Evolutionary conservation across 2,113 vertebrate genomes (phyloP).

Genomic region (Talpa occidentalis): DNA sequence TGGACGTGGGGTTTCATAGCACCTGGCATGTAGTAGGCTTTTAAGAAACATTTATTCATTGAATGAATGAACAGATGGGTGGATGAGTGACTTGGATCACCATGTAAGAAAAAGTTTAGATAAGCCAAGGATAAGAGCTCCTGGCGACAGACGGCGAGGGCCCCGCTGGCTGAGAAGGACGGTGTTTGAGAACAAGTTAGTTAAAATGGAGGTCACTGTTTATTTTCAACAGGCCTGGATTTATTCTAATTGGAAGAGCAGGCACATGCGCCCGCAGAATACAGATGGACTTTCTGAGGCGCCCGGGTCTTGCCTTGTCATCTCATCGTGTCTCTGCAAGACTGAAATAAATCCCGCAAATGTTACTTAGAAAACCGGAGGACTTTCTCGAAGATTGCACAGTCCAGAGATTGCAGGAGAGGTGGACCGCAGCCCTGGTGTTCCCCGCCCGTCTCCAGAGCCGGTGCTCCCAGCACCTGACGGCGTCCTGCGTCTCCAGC

Average conservation of each 20-base stretch:
- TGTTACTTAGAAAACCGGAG: neutral
- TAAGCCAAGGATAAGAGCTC: neutral
- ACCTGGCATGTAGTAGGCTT: neutral
- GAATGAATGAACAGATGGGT: neutral
- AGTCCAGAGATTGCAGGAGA: too few relatives aligned
- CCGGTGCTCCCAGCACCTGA: neutral
- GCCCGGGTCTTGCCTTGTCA: neutral
- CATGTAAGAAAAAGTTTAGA: neutral
- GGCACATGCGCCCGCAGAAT: neutral
- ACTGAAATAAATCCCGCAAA: neutral
- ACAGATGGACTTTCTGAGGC: neutral
- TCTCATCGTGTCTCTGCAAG: neutral
- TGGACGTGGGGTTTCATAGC: neutral
- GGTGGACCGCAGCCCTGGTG: neutral
- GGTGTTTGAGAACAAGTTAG: neutral
- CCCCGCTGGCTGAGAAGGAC: neutral
- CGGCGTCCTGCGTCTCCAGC: neutral
- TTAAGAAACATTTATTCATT: neutral
- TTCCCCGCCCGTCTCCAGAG: neutral
- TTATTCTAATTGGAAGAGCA: neutral
- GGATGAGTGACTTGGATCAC: neutral
- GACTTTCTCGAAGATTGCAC: neutral
- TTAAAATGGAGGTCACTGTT: neutral
- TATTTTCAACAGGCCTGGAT: neutral
- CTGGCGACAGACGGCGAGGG: accelerated